Base-by-base conservation (phyloP, 2,113 vertebrate genomes). In the Petrocephalus microphthalmus region DNA sequence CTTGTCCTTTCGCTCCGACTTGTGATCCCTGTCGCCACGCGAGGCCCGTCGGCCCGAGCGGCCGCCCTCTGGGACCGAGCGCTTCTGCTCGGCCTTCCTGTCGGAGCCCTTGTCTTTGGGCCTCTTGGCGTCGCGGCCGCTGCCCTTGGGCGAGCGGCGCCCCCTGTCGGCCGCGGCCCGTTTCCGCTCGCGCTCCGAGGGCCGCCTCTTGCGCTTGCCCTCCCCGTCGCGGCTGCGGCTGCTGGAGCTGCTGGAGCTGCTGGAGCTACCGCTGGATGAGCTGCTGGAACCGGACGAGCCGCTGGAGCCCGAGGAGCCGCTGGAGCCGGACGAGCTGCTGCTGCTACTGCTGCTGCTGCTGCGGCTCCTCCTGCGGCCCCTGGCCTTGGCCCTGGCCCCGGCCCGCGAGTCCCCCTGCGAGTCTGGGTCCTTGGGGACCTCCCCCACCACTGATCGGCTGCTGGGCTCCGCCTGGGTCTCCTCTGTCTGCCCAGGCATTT, bases 1-100 rank as follows among this genome's bases (percentile, higher is more conserved):
- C 94, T 98, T 99, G 93, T 99, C 98, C 95, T 99, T 99, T 94
- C 97, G 97, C 93, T 99, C 98, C 94, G 97, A 96, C 95, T 98
- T 99, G 93, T 96, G 97, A 91, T 99, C 98, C 95, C 97, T 96
- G 93, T 98, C 97, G 90, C 94, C 95, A 88, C 97, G 96, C 71
- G 97, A 97, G 84, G 96, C 93, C 93, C 96, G 95, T 92, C 96
- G 97, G 90, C 95, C 96, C 92, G 96, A 96, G 90, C 97, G 94
- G 94, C 95, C 96, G 92, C 96, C 97, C 92, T 98, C 98, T 83
- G 97, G 96, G 90, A 95, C 95, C 89, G 94, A 97, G 90, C 97
- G 96, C 93, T 97, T 98, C 88, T 96, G 96, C 92, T 97, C 96
- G 74, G 96, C 95, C 91, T 96, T 95, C 52, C 84, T 85, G 25